Conservation (phyloP, 2,888 invertebrate genomes). For the Eupelmus urozonus region DNA sequence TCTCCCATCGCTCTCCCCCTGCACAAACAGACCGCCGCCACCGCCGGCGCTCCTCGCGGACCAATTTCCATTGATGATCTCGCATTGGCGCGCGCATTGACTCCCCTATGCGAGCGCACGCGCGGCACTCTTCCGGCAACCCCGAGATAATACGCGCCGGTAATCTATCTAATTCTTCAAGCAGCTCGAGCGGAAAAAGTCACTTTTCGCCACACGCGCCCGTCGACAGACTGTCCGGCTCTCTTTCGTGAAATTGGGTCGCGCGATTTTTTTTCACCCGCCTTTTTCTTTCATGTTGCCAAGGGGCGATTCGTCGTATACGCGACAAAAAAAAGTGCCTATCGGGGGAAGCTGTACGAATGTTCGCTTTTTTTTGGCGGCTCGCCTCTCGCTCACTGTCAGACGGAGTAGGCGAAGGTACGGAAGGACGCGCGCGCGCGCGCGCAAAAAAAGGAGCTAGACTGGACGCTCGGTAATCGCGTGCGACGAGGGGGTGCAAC, state of each 20-base stretch:
- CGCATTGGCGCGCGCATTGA: constrained; percentile 50
- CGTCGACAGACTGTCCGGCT: constrained; percentile 34
- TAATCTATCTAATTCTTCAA: constrained; percentile 76
- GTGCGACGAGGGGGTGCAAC: constrained; percentile 53
- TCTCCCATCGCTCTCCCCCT: neutral
- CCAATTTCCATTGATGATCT: constrained; percentile 61
- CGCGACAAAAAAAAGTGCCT: constrained; percentile 31
- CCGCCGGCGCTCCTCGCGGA: constrained; percentile 43
- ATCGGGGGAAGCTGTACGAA: constrained; percentile 52
- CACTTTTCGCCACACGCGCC: constrained; percentile 59
- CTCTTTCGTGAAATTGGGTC: constrained; percentile 61
- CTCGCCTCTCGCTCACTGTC: constrained; percentile 54
- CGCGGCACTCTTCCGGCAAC: constrained; percentile 43
- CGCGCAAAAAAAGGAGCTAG: constrained; percentile 61
- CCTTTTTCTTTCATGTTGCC: constrained; percentile 10
- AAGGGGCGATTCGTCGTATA: neutral
- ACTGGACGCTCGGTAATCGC: constrained; percentile 64
- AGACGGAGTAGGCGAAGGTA: neutral
- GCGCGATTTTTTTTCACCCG: constrained; percentile 58
- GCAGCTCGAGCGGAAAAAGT: constrained; percentile 71
- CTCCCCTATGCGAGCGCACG: neutral
- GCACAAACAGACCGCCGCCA: neutral
- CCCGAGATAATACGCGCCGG: constrained; percentile 63
- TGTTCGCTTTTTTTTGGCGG: constrained; percentile 41
- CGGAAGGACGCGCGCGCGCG: neutral